phyloP scores from a whole-genome alignment of 2,888 invertebrate species.

The Herminia tarsipennalis region DNA sequence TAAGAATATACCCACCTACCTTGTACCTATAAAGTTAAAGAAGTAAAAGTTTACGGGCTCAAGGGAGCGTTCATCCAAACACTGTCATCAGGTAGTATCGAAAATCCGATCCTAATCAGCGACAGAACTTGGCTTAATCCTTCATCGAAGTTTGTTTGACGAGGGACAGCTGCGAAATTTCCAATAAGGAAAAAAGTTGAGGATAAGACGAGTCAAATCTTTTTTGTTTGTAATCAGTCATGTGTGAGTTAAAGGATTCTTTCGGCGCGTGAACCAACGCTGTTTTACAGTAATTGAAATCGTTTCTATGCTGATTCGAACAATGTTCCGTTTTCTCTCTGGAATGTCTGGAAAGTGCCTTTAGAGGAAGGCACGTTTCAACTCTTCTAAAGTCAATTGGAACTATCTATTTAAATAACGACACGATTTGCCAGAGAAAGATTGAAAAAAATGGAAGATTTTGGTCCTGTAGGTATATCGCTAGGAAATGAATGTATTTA shows the following conservation, averaged over 20 bases:
- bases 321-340: not conserved
- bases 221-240: conserved; percentile 47
- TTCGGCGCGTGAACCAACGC: conserved; percentile 12
- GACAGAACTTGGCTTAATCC: conserved; percentile 39
- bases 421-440: too few relatives aligned
- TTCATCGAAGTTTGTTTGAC: conserved; percentile 41
- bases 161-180: conserved; percentile 41
- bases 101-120: conserved; percentile 29
- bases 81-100: conserved; percentile 25
- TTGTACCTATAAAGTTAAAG: not conserved
- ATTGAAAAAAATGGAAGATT: too few relatives aligned
- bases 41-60: conserved; percentile 19
- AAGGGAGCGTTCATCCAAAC: conserved; percentile 5
- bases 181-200: conserved; percentile 41
- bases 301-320: not conserved
- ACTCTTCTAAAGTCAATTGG: too few relatives aligned
- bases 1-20: not conserved
- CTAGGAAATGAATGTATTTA: too few relatives aligned
- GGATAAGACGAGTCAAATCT: conserved; percentile 42
- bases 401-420: too few relatives aligned
- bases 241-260: conserved; percentile 30
- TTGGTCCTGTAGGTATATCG: too few relatives aligned
- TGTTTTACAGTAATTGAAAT: conserved; percentile 1
- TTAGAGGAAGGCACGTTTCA: too few relatives aligned
- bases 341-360: too few relatives aligned